Base-by-base conservation (phyloP, 1,140 invertebrate genomes). In the Psix sp. region DNA sequence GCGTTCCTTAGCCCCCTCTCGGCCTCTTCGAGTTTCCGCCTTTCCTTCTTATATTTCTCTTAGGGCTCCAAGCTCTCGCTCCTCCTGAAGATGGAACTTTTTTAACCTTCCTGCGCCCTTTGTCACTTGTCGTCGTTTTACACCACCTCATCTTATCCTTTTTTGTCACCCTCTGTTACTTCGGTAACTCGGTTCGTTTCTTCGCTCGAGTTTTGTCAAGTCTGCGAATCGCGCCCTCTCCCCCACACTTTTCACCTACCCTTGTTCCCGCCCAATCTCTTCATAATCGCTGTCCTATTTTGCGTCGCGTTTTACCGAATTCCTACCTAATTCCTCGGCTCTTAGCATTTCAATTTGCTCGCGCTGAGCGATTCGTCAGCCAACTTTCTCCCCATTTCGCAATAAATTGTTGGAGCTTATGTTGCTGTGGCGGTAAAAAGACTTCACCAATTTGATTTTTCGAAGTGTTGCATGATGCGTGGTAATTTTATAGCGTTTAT, bases 321-420 rank as follows among this genome's bases (percentile, higher is more conserved):
- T 80, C 52, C 71, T 77, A 65, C 68, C 78, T 77, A 74, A 80
- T 78, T 77, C 72, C 76, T 60, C 29, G 52, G 65, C 74, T 78
- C 78, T 80, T 77, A 77, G 76, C 78, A 77, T 84, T 84, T 84
- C 83, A 84, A 84, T 84, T 84, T 84, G 80, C 80, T 74, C 72
- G 42, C 75, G 76, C 66, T 42, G 70, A 82, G 68, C 70, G 79
- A 80, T 81, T 81, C 74, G 78, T 73, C 60, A 68, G 71, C 11
- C 42, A 59, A 63, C 49, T 56, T 26, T 56, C 52, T 49, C 49
- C 54, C 52, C 38, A 57, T 63, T 35, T 63, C 49, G 42, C 49
- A 51, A 74, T 62, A 74, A 74, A 67, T 74, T 67, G 63, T 74
- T 59, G 68, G 46, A 65, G 60, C 38, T 65, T 72, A 72, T 45